Evolutionary conservation across 2,113 vertebrate genomes (phyloP).

Genomic region (Chionis minor): DNA sequence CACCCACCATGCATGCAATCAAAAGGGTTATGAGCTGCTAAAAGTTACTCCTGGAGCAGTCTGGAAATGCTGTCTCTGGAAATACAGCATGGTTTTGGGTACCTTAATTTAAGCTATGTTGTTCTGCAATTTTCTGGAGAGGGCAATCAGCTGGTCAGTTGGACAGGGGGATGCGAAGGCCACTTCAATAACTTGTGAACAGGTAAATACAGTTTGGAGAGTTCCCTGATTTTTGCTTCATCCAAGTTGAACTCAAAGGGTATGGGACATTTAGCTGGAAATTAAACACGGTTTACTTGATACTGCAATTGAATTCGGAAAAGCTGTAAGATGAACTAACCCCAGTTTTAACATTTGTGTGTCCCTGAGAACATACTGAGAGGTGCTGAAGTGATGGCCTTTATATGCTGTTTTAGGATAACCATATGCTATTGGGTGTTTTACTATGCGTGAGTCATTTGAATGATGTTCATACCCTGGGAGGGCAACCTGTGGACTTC

Average conservation of each 20-base stretch:
- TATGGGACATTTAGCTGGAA: not conserved
- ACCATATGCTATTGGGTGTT: not conserved
- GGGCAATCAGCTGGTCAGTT: not conserved
- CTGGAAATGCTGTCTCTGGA: not conserved
- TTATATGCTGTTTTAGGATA: not conserved
- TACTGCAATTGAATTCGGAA: not conserved
- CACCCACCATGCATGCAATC: not conserved
- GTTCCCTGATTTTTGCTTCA: not conserved
- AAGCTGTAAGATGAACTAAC: not conserved
- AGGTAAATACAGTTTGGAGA: not conserved
- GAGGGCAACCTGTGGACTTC: not conserved
- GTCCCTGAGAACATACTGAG: not conserved
- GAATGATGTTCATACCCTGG: not conserved
- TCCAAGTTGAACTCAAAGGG: not conserved
- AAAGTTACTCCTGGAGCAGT: not conserved
- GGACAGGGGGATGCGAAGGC: not conserved
- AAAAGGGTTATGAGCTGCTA: conserved; percentile 11
- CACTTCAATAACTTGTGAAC: not conserved
- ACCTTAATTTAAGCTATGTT: not conserved
- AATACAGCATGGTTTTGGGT: not conserved
- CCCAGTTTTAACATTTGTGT: not conserved
- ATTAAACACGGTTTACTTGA: not conserved
- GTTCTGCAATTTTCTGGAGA: not conserved
- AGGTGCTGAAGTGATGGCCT: not conserved
- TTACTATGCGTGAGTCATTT: not conserved